Conservation (phyloP, 1,140 invertebrate species). For the Heliothis subflexa region DNA sequence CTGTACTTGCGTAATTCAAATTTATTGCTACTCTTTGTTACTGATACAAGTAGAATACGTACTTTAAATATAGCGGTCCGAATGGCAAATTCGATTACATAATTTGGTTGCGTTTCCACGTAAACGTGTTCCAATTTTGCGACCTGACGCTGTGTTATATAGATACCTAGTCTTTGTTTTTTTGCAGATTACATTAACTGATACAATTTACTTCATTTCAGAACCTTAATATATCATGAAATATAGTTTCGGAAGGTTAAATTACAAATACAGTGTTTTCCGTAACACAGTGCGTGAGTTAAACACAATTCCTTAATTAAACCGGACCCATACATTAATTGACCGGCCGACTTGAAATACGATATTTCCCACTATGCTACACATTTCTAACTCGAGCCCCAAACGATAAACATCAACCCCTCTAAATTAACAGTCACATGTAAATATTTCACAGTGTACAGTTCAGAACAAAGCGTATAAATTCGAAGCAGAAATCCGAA, state of each 20-base stretch:
- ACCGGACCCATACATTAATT: slow-evolving; percentile 26
- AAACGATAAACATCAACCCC: slow-evolving; percentile 36
- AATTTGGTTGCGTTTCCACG: neutral
- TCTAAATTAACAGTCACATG: slow-evolving; percentile 34
- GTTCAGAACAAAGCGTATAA: slow-evolving; percentile 7
- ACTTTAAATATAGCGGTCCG: neutral
- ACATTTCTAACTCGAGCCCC: slow-evolving; percentile 2
- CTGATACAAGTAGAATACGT: neutral
- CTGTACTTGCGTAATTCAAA: too few relatives aligned
- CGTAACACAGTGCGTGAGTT: neutral
- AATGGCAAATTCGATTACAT: neutral
- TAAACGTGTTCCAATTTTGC: slow-evolving; percentile 1
- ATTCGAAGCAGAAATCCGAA: slow-evolving; percentile 18
- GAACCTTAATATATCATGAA: too few relatives aligned
- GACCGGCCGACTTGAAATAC: slow-evolving; percentile 28
- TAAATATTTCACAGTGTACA: slow-evolving; percentile 27
- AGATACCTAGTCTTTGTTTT: too few relatives aligned
- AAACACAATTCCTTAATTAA: slow-evolving; percentile 34
- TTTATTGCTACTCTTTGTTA: too few relatives aligned
- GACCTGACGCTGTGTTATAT: neutral
- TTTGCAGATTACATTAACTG: too few relatives aligned
- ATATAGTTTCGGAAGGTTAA: too few relatives aligned
- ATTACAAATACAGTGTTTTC: neutral
- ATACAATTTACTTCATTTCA: too few relatives aligned
- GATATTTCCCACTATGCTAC: slow-evolving; percentile 24